These are phyloP conservation scores for Chrysemys picta DNA, from an alignment of 2,113 vertebrate species.

Conservation along the genomic window DNA sequence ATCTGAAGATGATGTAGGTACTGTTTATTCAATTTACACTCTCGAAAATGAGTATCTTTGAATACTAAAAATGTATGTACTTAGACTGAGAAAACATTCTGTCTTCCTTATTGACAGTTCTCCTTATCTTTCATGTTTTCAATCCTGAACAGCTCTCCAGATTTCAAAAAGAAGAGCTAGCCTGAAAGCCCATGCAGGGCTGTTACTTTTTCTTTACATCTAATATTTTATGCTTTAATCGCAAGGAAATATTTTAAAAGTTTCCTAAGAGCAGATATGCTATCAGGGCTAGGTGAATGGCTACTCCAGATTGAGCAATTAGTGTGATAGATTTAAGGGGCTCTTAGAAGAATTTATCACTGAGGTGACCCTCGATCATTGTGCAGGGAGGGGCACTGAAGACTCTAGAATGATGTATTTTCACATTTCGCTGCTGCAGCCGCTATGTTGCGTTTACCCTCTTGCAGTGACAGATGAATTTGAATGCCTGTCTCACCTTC, in stretches of 20 bases:
- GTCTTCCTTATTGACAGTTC: neutral
- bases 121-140: constrained; percentile 17
- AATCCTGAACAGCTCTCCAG: neutral
- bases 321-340: constrained; percentile 58
- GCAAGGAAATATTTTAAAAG: constrained; percentile 10
- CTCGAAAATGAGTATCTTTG: neutral
- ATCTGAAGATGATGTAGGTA: neutral
- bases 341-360: constrained; percentile 67
- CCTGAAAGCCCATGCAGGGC: neutral
- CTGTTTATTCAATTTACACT: neutral
- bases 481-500: constrained; percentile 28
- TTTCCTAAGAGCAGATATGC: constrained; percentile 6
- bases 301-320: constrained; percentile 32
- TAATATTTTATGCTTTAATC: constrained; percentile 8
- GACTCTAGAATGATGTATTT: constrained; percentile 36
- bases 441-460: neutral
- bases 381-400: constrained; percentile 31
- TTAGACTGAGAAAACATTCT: neutral
- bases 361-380: neutral
- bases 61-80: neutral
- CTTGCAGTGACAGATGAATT: neutral
- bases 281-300: neutral
- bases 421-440: constrained; percentile 4
- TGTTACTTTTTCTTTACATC: neutral
- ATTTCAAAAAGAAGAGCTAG: constrained; percentile 10